These are phyloP conservation scores for Thymallus thymallus DNA, from an alignment of 2,113 vertebrate genomes.

Conservation along the genomic window DNA sequence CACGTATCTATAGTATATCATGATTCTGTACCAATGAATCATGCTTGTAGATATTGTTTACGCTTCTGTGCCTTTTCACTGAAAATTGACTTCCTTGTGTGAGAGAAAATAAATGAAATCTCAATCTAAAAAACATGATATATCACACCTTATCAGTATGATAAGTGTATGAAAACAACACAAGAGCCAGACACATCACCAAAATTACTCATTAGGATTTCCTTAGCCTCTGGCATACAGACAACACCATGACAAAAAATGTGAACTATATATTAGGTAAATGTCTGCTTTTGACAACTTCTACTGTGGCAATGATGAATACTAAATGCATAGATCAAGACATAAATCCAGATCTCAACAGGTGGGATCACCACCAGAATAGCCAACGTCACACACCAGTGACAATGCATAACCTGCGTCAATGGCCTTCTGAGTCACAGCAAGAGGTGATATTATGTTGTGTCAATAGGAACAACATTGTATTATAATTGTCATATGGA, in stretches of 20 bases:
- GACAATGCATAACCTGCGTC: too few species aligned
- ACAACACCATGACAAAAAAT: slow-evolving; percentile 6
- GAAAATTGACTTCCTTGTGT: too few species aligned
- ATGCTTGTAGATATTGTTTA: too few species aligned
- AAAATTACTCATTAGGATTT: slow-evolving; percentile 38
- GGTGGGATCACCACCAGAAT: background rate
- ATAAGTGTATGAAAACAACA: slow-evolving; percentile 16
- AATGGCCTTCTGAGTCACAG: background rate
- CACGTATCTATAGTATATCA: too few species aligned
- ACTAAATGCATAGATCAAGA: too few species aligned
- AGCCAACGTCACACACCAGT: too few species aligned
- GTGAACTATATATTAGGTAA: background rate
- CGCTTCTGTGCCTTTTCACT: too few species aligned
- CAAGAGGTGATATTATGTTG: background rate
- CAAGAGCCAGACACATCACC: slow-evolving; percentile 29
- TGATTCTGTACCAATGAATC: too few species aligned
- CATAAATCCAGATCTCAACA: background rate
- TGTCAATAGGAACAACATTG: background rate
- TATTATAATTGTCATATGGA: background rate
- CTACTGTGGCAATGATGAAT: background rate
- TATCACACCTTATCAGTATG: slow-evolving; percentile 27
- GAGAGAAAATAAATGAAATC: too few species aligned
- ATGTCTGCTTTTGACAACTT: too few species aligned
- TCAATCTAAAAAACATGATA: background rate
- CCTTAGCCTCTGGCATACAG: slow-evolving; percentile 38